Percentiles rank a stretch among this genome's conserved stretches.
These are phyloP conservation scores for Oegoconia quadripuncta DNA, from an alignment of 2,888 invertebrate species.

Conservation along the genomic window DNA sequence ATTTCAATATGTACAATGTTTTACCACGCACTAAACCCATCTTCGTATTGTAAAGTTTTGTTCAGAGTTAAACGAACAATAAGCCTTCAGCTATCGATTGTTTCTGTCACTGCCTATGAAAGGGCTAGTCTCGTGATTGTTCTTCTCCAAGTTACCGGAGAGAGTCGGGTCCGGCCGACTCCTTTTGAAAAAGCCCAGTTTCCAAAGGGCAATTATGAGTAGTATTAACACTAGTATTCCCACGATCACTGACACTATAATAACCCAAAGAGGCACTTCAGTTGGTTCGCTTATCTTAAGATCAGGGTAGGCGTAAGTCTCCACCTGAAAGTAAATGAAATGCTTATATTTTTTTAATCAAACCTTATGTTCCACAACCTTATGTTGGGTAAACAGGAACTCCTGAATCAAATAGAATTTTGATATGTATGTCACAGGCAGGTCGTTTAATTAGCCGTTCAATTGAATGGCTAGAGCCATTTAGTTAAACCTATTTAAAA, in stretches of 20 bases:
- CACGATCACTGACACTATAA: conserved; percentile 88
- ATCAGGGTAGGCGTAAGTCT: conserved; percentile 91
- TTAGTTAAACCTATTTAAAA: no score
- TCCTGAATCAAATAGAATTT: no score
- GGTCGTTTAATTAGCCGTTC: no score
- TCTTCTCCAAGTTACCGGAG: conserved; percentile 88
- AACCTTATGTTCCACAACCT: no score
- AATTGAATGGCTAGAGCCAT: no score
- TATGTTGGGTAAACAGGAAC: no score
- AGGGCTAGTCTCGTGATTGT: conserved; percentile 83
- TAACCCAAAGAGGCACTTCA: conserved; percentile 91
- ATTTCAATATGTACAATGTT: conserved; percentile 7
- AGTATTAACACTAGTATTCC: conserved; percentile 91
- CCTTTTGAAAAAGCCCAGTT: conserved; percentile 93
- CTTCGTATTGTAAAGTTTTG: conserved; percentile 18
- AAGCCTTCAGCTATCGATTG: conserved; percentile 61
- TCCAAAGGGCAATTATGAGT: conserved; percentile 90
- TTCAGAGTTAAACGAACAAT: conserved; percentile 30
- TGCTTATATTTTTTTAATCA: conserved; percentile 10
- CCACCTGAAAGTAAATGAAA: conserved; percentile 78
- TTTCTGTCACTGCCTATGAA: conserved; percentile 72
- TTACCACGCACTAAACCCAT: conserved; percentile 7
- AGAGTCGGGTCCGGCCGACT: conserved; percentile 90
- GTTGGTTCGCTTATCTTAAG: conserved; percentile 85
- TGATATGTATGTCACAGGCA: no score